phyloP scores from a whole-genome alignment of 1,140 invertebrate genomes.

The Phymastichus coffea region DNA sequence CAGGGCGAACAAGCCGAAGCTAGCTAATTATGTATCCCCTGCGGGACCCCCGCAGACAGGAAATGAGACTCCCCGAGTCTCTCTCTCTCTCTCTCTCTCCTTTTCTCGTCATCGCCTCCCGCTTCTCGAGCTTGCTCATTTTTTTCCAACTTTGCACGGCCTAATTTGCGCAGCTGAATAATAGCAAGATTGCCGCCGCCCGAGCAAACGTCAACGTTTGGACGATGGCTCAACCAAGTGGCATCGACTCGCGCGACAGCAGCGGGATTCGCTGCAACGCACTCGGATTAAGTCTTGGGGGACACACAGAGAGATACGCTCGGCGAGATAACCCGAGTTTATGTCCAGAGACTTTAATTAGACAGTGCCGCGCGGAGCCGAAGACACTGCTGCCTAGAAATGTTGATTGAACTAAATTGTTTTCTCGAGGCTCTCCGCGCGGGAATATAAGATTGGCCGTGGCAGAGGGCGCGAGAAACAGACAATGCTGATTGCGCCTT shows the following conservation, averaged over 20 bases:
- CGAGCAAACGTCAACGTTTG: no score
- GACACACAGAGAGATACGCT: constrained; percentile 41
- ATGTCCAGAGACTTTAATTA: constrained; percentile 55
- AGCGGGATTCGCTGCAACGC: no score
- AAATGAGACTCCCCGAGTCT: constrained; percentile 55
- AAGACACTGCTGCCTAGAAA: constrained; percentile 45
- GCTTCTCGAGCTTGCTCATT: background rate
- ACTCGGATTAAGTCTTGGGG: constrained; percentile 46
- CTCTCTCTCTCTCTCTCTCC: constrained; percentile 6
- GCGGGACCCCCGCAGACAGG: constrained; percentile 55
- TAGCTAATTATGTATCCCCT: constrained; percentile 55
- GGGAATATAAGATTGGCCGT: constrained; percentile 34
- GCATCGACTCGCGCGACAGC: no score
- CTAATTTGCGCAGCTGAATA: no score
- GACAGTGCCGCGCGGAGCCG: constrained; percentile 40
- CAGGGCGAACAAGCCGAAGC: constrained; percentile 38
- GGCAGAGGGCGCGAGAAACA: constrained; percentile 35
- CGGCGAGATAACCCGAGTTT: constrained; percentile 52
- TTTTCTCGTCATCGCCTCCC: background rate
- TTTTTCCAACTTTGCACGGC: background rate
- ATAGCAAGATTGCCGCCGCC: no score
- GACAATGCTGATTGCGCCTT: constrained; percentile 53
- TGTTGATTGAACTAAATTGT: constrained; percentile 60
- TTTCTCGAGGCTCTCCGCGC: constrained; percentile 42
- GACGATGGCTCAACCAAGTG: no score